phyloP scores from a whole-genome alignment of 2,797 vertebrate species.

The Linurgus olivaceus region DNA sequence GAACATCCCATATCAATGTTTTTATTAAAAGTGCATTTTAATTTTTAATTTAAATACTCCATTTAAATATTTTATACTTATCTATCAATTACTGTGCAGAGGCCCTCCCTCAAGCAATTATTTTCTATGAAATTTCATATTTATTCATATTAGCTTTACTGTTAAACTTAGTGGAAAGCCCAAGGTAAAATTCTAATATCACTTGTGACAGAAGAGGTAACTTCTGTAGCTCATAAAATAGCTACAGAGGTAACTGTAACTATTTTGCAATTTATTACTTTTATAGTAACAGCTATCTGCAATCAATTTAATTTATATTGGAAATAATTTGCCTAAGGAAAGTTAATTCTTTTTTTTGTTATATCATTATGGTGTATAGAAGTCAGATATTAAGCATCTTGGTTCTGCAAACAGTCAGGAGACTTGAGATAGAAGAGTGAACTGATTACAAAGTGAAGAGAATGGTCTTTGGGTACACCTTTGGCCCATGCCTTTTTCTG shows the following conservation, averaged over 20 bases:
- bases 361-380: not conserved
- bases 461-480: not conserved
- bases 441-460: not conserved
- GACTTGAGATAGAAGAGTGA: not conserved
- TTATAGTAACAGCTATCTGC: not conserved
- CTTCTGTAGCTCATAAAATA: no score
- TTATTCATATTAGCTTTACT: not conserved
- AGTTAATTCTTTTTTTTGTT: not conserved
- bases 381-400: not conserved
- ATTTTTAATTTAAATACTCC: not conserved
- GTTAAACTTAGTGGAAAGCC: not conserved
- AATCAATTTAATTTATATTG: not conserved
- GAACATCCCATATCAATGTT: not conserved
- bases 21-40: not conserved
- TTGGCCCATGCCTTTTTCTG: not conserved
- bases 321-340: not conserved
- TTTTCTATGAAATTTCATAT: not conserved
- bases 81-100: not conserved
- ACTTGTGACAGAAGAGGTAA: not conserved
- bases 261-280: not conserved
- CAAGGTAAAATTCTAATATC: not conserved
- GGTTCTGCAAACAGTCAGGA: not conserved
- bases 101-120: not conserved
- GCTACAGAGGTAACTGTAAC: not conserved
- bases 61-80: slow-evolving; percentile 3